Conservation (phyloP, 2,113 vertebrate species). For the Candoia aspera region DNA sequence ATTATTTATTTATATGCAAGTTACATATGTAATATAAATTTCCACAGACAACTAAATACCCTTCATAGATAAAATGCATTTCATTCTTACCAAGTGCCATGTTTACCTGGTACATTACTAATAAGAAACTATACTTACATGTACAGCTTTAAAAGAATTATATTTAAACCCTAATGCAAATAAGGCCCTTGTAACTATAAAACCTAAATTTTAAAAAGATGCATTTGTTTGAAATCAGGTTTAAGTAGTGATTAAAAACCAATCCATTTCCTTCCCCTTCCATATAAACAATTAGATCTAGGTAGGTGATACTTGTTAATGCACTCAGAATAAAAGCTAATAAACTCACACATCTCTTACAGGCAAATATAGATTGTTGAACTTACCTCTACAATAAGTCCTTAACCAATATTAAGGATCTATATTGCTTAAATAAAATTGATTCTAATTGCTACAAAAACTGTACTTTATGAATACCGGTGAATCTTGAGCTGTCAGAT, state of each 20-base stretch:
- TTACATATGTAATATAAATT: constrained; percentile 4
- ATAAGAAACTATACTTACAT: neutral
- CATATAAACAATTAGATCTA: neutral
- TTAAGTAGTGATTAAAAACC: neutral
- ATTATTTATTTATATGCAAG: no score
- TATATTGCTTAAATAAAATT: neutral
- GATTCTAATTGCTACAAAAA: neutral
- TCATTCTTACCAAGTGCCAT: neutral
- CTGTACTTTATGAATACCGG: neutral
- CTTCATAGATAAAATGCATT: neutral
- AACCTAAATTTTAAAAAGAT: neutral
- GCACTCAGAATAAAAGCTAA: neutral
- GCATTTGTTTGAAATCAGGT: neutral
- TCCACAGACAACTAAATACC: neutral
- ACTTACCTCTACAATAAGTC: neutral
- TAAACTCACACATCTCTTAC: neutral
- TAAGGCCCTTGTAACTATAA: neutral
- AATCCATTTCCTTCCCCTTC: neutral
- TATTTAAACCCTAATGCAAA: constrained; percentile 1
- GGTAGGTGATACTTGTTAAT: neutral
- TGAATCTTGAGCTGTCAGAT: neutral
- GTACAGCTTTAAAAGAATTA: neutral
- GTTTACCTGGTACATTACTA: neutral
- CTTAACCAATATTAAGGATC: no score
- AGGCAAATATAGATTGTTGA: neutral